Base-by-base conservation (phyloP, 2,113 vertebrate species). In the Myocastor coypus region DNA sequence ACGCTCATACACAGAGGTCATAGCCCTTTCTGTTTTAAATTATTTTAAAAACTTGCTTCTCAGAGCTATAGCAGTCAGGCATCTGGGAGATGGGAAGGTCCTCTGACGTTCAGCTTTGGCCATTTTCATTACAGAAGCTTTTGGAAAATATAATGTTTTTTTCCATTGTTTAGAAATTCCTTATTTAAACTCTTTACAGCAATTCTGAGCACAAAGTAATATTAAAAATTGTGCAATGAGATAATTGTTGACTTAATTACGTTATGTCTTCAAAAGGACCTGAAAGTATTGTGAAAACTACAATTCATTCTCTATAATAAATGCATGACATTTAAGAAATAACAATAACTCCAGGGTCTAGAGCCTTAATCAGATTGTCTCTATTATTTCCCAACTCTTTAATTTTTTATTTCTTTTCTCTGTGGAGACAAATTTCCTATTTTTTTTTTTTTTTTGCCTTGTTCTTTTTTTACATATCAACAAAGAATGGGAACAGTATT, bases 81-180 rank as follows among this genome's bases (percentile, higher is more conserved):
- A 98, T 98, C 98, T 80, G 55, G 71, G 82, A 97, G 93, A 98
- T n/a, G n/a, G 9, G 14, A 69, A 87, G 63, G 97, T 95, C 98
- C 97, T 87, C 97, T 92, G 97, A 97, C 97, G 88, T 89, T 99
- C 99, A 99, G 99, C 99, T 99, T 99, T 99, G 99, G 99, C 99
- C 99, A 98, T 30, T 98, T 98, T 99, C 99, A 99, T 99, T 99
- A 99, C 20, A 19, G 16, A 57, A 57, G 55, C 55, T 80, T 66
- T 78, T 91, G 40, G 28, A 61, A 91, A 93, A 92, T n/a, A 84
- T 14, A 57, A 1, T 82, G 9, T 50, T 92, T 2, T 2, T 84
- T 95, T 73, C 8, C 16, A 63, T 75, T 92, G 68, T 63, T 89
- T 52, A 94, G 42, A 90, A 90, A 92, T 32, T 82, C 40, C 4